Percentiles rank a stretch among this genome's conserved stretches.
These are phyloP conservation scores for Bryconaethiops microstoma DNA, from an alignment of 2,797 vertebrate genomes.

Conservation along the genomic window DNA sequence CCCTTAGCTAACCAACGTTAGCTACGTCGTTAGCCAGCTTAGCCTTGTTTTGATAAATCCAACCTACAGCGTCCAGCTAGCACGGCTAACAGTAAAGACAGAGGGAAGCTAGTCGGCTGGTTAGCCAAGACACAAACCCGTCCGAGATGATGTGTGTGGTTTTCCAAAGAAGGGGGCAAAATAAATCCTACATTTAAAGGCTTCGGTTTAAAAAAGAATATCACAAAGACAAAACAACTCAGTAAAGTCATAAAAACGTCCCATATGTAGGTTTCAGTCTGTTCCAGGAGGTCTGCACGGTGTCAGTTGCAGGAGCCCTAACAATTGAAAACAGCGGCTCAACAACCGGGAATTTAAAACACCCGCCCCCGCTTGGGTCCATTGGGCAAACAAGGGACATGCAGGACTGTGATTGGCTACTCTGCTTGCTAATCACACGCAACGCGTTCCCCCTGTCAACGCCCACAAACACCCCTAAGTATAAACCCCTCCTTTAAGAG, in stretches of 20 bases:
- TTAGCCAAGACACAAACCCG: constrained; percentile 30
- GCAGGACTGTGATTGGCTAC: constrained; percentile 17
- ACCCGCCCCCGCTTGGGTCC: constrained; percentile 46
- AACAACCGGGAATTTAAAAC: constrained; percentile 63
- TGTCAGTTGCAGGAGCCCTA: constrained; percentile 40
- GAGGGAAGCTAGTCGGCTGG: constrained; percentile 5
- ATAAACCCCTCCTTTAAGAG: background rate
- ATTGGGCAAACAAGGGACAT: constrained; percentile 47
- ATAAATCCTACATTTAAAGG: constrained; percentile 22
- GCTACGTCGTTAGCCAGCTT: background rate
- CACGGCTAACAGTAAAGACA: background rate
- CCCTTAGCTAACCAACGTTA: background rate
- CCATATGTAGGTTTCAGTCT: background rate
- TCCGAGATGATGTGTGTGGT: background rate
- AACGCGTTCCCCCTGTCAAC: constrained; percentile 14
- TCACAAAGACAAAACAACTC: background rate
- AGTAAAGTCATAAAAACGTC: background rate
- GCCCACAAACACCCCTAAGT: constrained; percentile 14
- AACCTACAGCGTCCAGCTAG: background rate
- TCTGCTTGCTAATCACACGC: constrained; percentile 40
- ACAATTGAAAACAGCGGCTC: constrained; percentile 63
- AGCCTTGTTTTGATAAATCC: background rate
- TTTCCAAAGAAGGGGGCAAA: background rate
- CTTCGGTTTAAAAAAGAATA: background rate
- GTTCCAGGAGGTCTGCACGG: background rate